A percentile compares a stretch with the other conserved stretches of the same genome.
These are phyloP conservation scores for Setipinna tenuifilis DNA, from an alignment of 2,797 vertebrate genomes.

Conservation along the genomic window DNA sequence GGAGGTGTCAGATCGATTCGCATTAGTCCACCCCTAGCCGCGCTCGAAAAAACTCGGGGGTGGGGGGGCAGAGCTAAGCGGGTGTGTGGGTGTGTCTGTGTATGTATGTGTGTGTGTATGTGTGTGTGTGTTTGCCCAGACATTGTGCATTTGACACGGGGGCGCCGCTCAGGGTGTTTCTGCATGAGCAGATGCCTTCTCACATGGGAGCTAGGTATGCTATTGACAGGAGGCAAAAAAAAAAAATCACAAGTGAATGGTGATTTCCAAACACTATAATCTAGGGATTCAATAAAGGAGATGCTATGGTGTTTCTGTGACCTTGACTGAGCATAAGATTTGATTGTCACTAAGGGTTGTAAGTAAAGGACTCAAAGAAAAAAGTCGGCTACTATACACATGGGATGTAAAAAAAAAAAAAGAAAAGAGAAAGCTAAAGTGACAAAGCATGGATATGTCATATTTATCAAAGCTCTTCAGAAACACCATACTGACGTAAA, in stretches of 20 bases:
- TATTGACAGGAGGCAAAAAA: constrained; percentile 38
- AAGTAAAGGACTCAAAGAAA: neutral
- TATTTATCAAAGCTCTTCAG: neutral
- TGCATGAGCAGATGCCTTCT: neutral
- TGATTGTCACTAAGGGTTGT: neutral
- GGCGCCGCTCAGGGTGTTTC: neutral
- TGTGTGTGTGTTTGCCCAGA: too few relatives aligned
- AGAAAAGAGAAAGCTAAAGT: neutral
- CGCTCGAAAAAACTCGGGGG: neutral
- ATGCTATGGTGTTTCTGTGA: constrained; percentile 21
- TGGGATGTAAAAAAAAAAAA: neutral
- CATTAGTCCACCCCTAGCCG: constrained; percentile 9
- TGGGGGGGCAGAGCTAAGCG: neutral
- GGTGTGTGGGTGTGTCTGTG: too few relatives aligned
- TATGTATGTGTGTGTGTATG: too few relatives aligned
- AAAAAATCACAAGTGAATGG: constrained; percentile 13
- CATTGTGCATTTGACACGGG: neutral
- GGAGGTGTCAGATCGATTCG: constrained; percentile 42
- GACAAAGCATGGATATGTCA: neutral
- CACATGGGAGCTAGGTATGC: neutral
- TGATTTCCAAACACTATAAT: constrained; percentile 30
- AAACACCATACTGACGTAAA: neutral
- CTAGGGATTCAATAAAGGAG: constrained; percentile 34
- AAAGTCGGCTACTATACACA: neutral
- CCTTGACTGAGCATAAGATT: constrained; percentile 26